Percentiles rank a stretch among this genome's conserved stretches.
Evolutionary conservation across 2,113 vertebrate species (phyloP).

Genomic region (Vulpes ferrilata): DNA sequence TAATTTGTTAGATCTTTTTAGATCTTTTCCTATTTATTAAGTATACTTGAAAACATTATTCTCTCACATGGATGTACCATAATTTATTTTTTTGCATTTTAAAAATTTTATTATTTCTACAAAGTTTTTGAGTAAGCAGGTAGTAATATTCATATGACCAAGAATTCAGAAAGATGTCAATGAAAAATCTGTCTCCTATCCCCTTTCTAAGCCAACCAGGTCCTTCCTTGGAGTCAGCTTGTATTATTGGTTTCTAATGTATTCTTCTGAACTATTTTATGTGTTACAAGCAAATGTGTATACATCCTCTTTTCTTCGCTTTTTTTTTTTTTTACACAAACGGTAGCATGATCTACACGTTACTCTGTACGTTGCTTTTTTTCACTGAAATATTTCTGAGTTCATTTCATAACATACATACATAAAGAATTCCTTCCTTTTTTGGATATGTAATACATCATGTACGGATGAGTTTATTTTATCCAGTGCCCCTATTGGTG

Average conservation of each 20-base stretch:
- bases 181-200: conserved; percentile 4
- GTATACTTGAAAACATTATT: conserved; percentile 19
- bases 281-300: background rate
- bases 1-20: conserved; percentile 35
- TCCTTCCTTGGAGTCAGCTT: background rate
- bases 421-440: background rate
- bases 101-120: conserved; percentile 24
- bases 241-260: conserved; percentile 46
- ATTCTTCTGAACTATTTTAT: conserved; percentile 44
- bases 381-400: conserved; percentile 41
- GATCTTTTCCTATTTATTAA: conserved; percentile 18
- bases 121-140: conserved; percentile 51
- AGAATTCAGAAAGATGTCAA: conserved; percentile 45
- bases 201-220: background rate
- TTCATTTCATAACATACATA: background rate
- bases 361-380: background rate
- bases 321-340: background rate
- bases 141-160: background rate
- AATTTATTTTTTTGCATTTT: conserved; percentile 2
- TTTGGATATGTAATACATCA: background rate
- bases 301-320: background rate
- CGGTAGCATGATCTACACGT: background rate
- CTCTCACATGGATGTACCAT: background rate
- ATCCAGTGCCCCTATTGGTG: background rate
- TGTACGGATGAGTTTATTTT: conserved; percentile 53